Percentiles rank a stretch among this genome's conserved stretches.
Conservation (phyloP, 1,140 invertebrate species). For the Rhopalosiphum padi region DNA sequence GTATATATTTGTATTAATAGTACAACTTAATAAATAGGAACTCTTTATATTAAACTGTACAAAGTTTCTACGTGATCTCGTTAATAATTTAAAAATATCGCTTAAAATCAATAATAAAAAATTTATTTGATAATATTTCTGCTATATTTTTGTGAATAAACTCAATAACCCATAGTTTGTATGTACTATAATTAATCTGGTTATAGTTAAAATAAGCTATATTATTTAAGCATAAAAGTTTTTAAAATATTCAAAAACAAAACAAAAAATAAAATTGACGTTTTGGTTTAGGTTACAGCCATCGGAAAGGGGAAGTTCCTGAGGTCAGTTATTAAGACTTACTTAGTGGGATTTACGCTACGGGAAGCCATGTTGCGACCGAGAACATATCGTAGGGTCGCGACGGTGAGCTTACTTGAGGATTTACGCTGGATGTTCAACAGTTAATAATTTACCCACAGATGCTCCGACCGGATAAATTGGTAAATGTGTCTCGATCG, state of each 20-base stretch:
- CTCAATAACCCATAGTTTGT: background rate
- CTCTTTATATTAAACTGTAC: background rate
- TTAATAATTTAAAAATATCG: background rate
- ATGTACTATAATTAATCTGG: background rate
- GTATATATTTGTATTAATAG: background rate
- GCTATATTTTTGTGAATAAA: background rate
- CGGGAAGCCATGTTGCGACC: background rate
- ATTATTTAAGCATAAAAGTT: background rate
- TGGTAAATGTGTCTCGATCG: slow-evolving; percentile 26
- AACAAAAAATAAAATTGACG: background rate
- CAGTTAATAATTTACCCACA: slow-evolving; percentile 37
- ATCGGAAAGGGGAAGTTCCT: background rate
- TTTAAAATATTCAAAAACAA: background rate
- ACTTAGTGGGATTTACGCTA: slow-evolving; percentile 30
- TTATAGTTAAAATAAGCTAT: background rate
- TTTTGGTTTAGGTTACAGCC: background rate
- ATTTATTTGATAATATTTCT: background rate
- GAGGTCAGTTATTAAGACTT: slow-evolving; percentile 40
- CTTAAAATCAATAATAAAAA: background rate
- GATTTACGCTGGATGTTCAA: slow-evolving; percentile 20
- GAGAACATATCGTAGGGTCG: background rate
- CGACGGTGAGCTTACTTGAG: background rate
- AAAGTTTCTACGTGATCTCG: background rate
- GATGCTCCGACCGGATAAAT: slow-evolving; percentile 23
- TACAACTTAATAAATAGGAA: background rate